Evolutionary conservation across 2,888 invertebrate species (phyloP).

Genomic region (Heliconius ismenius): DNA sequence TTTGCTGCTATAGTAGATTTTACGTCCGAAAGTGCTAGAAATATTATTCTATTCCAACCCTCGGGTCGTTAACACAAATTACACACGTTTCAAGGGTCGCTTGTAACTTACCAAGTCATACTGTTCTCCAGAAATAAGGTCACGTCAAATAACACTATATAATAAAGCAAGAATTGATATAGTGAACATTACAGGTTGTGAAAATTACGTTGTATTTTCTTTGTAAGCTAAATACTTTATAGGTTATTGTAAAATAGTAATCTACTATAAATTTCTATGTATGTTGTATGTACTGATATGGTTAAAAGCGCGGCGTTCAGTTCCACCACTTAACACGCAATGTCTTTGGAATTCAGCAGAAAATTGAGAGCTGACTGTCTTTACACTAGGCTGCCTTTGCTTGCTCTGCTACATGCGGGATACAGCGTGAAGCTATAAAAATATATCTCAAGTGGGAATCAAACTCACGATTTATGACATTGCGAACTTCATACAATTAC

Average conservation of each 20-base stretch:
- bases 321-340: too few species aligned
- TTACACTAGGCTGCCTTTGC: too few species aligned
- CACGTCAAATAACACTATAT: conserved; percentile 3
- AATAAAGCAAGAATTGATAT: neutral
- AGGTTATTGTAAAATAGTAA: too few species aligned
- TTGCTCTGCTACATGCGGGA: too few species aligned
- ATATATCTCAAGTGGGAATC: neutral
- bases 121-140: conserved; percentile 15
- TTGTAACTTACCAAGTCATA: conserved; percentile 17
- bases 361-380: too few species aligned
- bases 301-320: too few species aligned
- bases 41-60: conserved; percentile 13
- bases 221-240: neutral
- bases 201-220: neutral
- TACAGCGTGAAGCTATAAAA: neutral
- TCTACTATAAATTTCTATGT: too few species aligned
- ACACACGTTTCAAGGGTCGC: conserved; percentile 14
- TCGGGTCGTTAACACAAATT: conserved; percentile 25
- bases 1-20: neutral
- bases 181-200: neutral
- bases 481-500: neutral
- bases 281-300: too few species aligned
- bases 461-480: neutral
- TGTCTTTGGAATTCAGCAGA: too few species aligned
- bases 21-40: neutral